These are phyloP conservation scores for Myotis yumanensis DNA, from an alignment of 2,113 vertebrate genomes.

Conservation along the genomic window DNA sequence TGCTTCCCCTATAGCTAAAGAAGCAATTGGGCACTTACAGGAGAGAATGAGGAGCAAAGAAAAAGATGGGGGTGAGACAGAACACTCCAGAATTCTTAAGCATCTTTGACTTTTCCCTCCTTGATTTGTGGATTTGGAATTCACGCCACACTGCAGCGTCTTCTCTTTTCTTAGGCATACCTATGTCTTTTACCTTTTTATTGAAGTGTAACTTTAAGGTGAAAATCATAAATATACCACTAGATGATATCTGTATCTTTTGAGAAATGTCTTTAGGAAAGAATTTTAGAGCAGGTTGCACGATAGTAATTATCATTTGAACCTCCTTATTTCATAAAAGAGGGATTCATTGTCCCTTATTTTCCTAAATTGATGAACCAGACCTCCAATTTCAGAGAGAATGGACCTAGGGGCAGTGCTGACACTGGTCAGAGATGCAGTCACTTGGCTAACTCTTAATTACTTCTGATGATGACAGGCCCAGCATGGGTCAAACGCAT, in stretches of 20 bases:
- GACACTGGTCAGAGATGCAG: not conserved
- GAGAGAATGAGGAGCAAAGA: not conserved
- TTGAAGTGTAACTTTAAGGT: not conserved
- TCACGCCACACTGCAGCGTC: not conserved
- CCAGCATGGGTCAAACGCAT: not conserved
- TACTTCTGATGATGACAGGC: not conserved
- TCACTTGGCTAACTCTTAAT: slow-evolving; percentile 1
- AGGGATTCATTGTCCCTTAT: not conserved
- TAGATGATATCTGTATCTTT: not conserved
- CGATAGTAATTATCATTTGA: slow-evolving; percentile 4
- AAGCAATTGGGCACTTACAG: not conserved
- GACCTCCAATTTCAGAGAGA: not conserved
- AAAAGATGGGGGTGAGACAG: not conserved
- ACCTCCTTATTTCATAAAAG: not conserved
- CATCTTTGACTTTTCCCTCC: not conserved
- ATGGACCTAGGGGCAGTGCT: not conserved
- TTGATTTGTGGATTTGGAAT: not conserved
- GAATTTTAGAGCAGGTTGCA: not conserved
- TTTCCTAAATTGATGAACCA: not conserved
- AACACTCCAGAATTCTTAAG: not conserved
- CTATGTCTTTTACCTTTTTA: not conserved
- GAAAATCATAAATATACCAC: slow-evolving; percentile 11
- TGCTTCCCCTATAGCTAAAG: not conserved
- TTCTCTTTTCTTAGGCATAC: not conserved
- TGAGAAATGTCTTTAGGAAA: not conserved